Evolutionary conservation across 2,113 vertebrate species (phyloP).

Genomic region (Percina caprodes): DNA sequence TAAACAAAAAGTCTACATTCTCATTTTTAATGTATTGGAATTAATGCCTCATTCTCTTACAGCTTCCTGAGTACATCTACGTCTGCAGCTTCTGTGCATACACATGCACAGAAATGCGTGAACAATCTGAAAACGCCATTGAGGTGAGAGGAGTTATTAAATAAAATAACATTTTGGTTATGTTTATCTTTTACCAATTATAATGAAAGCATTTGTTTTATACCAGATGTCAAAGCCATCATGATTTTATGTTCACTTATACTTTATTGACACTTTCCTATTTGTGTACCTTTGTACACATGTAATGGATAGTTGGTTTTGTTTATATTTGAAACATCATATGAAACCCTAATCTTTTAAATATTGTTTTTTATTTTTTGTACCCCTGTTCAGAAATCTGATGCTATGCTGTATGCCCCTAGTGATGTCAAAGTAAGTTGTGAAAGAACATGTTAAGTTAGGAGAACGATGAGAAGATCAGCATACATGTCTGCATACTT

Average conservation of each 20-base stretch:
- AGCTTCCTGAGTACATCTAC: conserved; percentile 54
- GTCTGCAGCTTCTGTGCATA: neutral
- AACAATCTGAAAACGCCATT: neutral
- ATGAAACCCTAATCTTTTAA: neutral
- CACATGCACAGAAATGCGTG: neutral
- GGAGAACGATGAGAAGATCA: neutral
- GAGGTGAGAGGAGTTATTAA: conserved; percentile 71
- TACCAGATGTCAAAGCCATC: neutral
- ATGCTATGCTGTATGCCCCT: conserved; percentile 76
- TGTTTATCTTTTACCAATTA: neutral
- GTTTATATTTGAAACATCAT: neutral
- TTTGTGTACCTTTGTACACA: neutral
- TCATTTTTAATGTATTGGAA: neutral
- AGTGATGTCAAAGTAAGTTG: conserved; percentile 66
- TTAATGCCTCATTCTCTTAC: conserved; percentile 26
- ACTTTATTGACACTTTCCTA: neutral
- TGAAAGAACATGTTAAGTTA: neutral
- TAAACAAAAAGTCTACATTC: neutral
- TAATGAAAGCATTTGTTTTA: neutral
- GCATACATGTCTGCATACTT: neutral
- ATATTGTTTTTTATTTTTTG: neutral
- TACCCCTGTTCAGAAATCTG: conserved; percentile 68
- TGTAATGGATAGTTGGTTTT: neutral
- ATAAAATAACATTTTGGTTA: neutral
- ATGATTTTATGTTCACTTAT: neutral